Base-by-base conservation (phyloP, 2,113 vertebrate species). In the Falco punctatus region DNA sequence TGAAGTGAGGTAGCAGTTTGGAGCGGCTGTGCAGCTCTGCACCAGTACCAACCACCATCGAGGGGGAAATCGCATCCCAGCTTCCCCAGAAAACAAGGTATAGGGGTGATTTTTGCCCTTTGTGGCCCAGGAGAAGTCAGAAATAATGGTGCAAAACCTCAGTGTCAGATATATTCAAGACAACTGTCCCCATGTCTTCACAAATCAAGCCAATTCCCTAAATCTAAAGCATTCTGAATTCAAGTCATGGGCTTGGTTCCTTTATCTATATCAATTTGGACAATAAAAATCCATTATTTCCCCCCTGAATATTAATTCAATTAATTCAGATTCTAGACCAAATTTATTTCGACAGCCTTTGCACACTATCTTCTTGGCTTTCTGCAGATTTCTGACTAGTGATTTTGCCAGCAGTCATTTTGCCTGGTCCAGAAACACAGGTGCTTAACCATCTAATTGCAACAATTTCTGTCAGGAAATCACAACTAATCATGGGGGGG, bases 31-130 rank as follows among this genome's bases (percentile, higher is more conserved):
- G 73, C 75, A 92, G 67, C 17, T 32, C 46, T 66, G 8, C 23
- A 24, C 6, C 0, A 0, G 3, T 62, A n/a, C 32, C 1, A 1
- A 13, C 20, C 0, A 0, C 20, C 38, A 42, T 70, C 7, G 11
- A 12, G 44, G 13, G 32, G 6, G 19, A 21, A 59, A 61, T 59
- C 4, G 4, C 32, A 71, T 30, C 32, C 44, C 3, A 5, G 4
- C 1, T 72, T 81, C n/a, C 16, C 46, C 49, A 35, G 33, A 57
- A 86, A 84, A 74, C 52, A 74, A 51, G 13, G 5, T 69, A 72
- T 72, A 15, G 16, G 5, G 6, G 5, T 40, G 18, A 14, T 81
- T 88, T 92, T 90, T 88, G 42, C 44, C 73, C 27, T 38, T 10
- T 28, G 51, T 5, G 4, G 20, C 49, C 27, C 7, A 51, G 57